Evolutionary conservation across 2,888 invertebrate species (phyloP).

Genomic region (Philereme transversata): DNA sequence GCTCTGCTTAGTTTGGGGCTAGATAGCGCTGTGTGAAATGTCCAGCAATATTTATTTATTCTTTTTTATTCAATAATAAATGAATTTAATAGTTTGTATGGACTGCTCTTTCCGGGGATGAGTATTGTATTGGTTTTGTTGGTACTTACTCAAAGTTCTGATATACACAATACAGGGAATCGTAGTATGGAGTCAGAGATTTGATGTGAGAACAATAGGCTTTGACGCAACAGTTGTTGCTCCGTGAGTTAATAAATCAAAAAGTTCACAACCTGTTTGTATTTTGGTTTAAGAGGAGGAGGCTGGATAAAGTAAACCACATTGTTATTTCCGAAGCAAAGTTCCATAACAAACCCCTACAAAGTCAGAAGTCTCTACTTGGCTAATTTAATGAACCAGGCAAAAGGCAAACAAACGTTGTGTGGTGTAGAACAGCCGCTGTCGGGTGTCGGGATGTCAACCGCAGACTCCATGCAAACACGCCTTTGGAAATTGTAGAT

Average conservation of each 20-base stretch:
- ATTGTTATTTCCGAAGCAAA: constrained; percentile 1
- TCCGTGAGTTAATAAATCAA: not conserved
- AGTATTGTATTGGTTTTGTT: too few relatives aligned
- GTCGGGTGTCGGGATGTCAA: constrained; percentile 26
- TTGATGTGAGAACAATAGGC: too few relatives aligned
- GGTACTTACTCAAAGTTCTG: too few relatives aligned
- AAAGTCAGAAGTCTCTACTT: constrained; percentile 25
- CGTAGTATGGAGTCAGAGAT: too few relatives aligned
- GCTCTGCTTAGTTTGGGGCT: too few relatives aligned
- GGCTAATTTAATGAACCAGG: constrained; percentile 33
- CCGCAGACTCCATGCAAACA: constrained; percentile 28
- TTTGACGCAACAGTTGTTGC: too few relatives aligned
- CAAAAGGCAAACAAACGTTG: constrained; percentile 33
- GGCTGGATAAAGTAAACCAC: constrained; percentile 1
- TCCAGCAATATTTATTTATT: too few relatives aligned
- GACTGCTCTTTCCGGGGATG: too few relatives aligned
- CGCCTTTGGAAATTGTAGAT: constrained; percentile 17
- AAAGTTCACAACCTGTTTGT: not conserved
- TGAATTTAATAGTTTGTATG: too few relatives aligned
- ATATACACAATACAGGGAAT: too few relatives aligned
- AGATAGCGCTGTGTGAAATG: too few relatives aligned
- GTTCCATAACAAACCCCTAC: constrained; percentile 10
- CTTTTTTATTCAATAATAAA: too few relatives aligned
- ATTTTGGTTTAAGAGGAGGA: not conserved
- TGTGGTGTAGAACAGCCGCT: constrained; percentile 10